Evolutionary conservation across 2,113 vertebrate species (phyloP), one percentile per base, ranked within the genome.

Genomic region (Salvelinus sp.): DNA sequence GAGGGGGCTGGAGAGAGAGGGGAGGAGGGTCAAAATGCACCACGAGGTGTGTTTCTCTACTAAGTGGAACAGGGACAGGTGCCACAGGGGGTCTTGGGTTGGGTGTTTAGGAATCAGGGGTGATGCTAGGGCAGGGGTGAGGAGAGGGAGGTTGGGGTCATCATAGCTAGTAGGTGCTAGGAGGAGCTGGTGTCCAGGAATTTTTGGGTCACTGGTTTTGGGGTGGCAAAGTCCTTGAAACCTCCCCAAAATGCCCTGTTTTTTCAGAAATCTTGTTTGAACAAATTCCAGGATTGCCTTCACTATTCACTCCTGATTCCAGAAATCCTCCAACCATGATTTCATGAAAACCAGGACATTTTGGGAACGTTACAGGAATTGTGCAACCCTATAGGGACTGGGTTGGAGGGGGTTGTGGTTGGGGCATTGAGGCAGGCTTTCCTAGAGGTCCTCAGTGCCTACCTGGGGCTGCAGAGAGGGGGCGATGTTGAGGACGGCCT

Each of bases 381-480:
- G 9, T 44, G 38, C 38, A 44, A 44, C 38, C 38, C 38, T 10
- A 44, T 10, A 44, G 38, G 38, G 38, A 73, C 58, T 54, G 28
- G 3, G 65, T 58, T 25, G 22, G 48, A 28, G 66, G 47, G 74
- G 14, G 25, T 16, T 27, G 54, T 44, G 76, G n/a, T 78, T 68
- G 79, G 18, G 70, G 86, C 86, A 87, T 78, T 79, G 85, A 85
- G 85, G 83, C 78, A 83, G 87, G 77, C 81, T 81, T 54, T 76
- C 57, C 85, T 44, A 88, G 65, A 44, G 64, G 81, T 83, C 91
- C 88, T 88, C 85, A 84, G 78, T 85, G 89, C 85, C 71, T 93
- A 92, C 93, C 91, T 92, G 91, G 71, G 85, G 82, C 79, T 92
- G 91, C 75, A 92, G 91, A 90, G 91, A 89, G 82, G 90, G 88